These are phyloP conservation scores for Holothuria leucospilota DNA, from an alignment of 53 echinoderm and acorn worm genomes.

Conservation along the genomic window DNA sequence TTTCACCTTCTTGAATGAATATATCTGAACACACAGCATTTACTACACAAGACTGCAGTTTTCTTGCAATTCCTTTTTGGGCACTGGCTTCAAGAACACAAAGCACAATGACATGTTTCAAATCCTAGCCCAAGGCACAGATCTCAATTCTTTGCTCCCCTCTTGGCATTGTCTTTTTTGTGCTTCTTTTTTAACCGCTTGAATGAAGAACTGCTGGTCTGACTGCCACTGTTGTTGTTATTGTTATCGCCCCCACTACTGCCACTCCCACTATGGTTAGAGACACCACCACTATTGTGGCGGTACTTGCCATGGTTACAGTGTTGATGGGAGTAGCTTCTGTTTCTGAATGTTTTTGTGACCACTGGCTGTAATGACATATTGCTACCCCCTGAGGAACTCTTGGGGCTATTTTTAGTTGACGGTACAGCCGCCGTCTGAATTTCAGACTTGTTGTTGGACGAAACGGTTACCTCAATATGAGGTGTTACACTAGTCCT, in stretches of 20 bases:
- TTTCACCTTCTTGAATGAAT: too few species aligned
- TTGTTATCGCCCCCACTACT: conserved; percentile 64
- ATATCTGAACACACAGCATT: too few species aligned
- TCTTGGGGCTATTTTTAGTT: conserved; percentile 7
- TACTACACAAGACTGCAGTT: too few species aligned
- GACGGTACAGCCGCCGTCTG: neutral
- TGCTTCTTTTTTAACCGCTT: conserved; percentile 74
- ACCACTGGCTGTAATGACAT: conserved; percentile 64
- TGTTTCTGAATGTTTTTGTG: conserved; percentile 83
- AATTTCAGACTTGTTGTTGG: conserved; percentile 47
- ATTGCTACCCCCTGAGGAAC: conserved; percentile 4
- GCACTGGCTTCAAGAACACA: too few species aligned
- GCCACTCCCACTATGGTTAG: conserved; percentile 40
- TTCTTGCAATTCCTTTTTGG: too few species aligned
- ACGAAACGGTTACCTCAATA: conserved; percentile 41
- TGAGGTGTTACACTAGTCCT: conserved; percentile 29
- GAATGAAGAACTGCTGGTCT: conserved; percentile 49
- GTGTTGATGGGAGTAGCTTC: conserved; percentile 53
- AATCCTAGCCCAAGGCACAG: neutral
- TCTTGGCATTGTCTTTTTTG: conserved; percentile 67
- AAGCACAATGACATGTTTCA: too few species aligned
- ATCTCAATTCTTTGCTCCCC: conserved; percentile 30
- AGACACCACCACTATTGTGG: conserved; percentile 47
- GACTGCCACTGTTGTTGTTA: conserved; percentile 50
- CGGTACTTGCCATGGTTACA: conserved; percentile 65